These are phyloP conservation scores for Mirounga angustirostris DNA, from an alignment of 2,113 vertebrate species.

Conservation along the genomic window DNA sequence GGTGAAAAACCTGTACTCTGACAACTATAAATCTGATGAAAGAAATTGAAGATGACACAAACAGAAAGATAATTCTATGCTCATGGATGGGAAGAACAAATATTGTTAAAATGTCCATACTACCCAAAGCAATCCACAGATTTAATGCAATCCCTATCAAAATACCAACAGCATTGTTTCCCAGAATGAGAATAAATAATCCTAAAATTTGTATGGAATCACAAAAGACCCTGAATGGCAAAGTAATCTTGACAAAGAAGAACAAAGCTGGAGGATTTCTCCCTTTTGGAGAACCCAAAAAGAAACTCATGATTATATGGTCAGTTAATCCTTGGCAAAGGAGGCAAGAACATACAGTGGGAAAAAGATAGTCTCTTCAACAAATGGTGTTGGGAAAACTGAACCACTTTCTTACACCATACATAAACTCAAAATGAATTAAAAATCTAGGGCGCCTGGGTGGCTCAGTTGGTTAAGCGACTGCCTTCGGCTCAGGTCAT, in stretches of 20 bases:
- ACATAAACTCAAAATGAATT: too few species aligned
- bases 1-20: not conserved
- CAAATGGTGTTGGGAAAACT: not conserved
- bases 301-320: not conserved
- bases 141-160: not conserved
- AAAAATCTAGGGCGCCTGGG: too few species aligned
- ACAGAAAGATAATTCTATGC: not conserved
- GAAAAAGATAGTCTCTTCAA: not conserved
- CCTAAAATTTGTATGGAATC: not conserved
- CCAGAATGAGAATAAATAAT: not conserved
- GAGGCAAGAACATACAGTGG: not conserved
- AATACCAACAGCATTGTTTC: not conserved
- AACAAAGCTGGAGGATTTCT: not conserved
- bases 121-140: not conserved
- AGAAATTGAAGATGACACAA: not conserved
- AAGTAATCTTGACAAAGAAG: not conserved
- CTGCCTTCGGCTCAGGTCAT: too few species aligned
- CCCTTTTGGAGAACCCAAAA: not conserved
- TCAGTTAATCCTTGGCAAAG: not conserved
- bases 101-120: not conserved
- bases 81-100: not conserved
- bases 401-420: too few species aligned
- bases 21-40: not conserved
- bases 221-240: not conserved
- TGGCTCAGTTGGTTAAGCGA: too few species aligned